Percentiles rank a stretch among this genome's conserved stretches.
Conservation (phyloP, 1,140 invertebrate species). For the Leptonema lineaticorne region DNA sequence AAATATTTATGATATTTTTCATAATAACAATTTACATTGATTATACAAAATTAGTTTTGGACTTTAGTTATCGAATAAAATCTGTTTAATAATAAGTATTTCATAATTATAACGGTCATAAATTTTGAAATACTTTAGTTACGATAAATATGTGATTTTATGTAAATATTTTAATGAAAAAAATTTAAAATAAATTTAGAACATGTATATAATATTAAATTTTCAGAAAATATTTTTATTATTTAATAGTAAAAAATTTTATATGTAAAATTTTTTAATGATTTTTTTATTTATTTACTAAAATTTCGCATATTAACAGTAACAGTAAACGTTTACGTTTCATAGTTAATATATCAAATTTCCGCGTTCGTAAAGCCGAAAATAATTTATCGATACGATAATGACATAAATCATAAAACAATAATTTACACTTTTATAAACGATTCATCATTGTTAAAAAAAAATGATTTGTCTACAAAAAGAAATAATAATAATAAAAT, state of each 20-base stretch:
- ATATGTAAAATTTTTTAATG: no score
- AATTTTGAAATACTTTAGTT: background rate
- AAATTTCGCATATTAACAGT: background rate
- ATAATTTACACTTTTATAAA: conserved; percentile 12
- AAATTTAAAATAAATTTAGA: no score
- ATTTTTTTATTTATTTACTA: background rate
- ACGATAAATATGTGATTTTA: background rate
- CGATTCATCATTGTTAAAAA: no score
- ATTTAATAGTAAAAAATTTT: background rate
- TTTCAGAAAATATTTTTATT: background rate
- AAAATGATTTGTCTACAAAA: no score
- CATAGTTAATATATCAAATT: conserved; percentile 10
- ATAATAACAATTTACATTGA: no score
- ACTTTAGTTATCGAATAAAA: no score
- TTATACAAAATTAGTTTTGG: no score
- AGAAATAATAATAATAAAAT: no score
- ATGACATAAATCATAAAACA: conserved; percentile 15
- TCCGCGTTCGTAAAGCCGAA: background rate
- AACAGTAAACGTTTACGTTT: background rate
- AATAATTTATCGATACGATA: background rate
- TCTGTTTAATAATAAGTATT: no score
- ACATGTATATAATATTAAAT: background rate
- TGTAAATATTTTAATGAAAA: background rate
- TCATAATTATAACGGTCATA: no score
- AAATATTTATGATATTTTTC: no score